A percentile compares a stretch with the other conserved stretches of the same genome.
Conservation (phyloP, 2,888 invertebrate species). For the Alsophila aescularia region DNA sequence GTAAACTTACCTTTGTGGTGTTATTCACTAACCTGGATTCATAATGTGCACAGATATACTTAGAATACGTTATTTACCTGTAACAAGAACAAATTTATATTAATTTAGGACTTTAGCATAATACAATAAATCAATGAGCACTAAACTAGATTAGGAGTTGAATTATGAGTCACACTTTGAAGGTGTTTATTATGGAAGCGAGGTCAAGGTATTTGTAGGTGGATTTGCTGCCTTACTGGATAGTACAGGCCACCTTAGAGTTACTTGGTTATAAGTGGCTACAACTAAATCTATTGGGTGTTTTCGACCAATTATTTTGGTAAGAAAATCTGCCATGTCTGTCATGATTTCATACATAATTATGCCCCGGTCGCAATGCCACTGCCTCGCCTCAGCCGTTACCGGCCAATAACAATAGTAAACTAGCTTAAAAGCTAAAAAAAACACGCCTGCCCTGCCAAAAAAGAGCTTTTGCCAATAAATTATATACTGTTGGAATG, state of each 20-base stretch:
- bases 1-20: background rate
- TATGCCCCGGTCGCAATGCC: too few relatives aligned
- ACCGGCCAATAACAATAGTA: too few relatives aligned
- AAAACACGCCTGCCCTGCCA: too few relatives aligned
- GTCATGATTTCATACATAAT: too few relatives aligned
- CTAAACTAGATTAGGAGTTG: constrained; percentile 29
- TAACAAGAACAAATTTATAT: constrained; percentile 51
- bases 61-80: constrained; percentile 64
- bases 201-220: constrained; percentile 27
- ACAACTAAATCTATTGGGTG: too few relatives aligned
- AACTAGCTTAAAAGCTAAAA: too few relatives aligned
- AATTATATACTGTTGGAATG: too few relatives aligned
- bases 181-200: constrained; percentile 13
- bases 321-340: too few relatives aligned
- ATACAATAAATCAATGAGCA: constrained; percentile 32
- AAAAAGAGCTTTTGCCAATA: too few relatives aligned
- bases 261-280: background rate
- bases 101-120: constrained; percentile 41
- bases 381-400: too few relatives aligned
- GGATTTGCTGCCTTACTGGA: constrained; percentile 15
- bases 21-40: constrained; percentile 22
- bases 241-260: constrained; percentile 7
- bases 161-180: constrained; percentile 24
- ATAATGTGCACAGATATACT: constrained; percentile 17
- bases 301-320: too few relatives aligned